Percentiles rank a stretch among this genome's conserved stretches.
Conservation (phyloP, 2,113 vertebrate genomes). For the Stictonetta naevosa region DNA sequence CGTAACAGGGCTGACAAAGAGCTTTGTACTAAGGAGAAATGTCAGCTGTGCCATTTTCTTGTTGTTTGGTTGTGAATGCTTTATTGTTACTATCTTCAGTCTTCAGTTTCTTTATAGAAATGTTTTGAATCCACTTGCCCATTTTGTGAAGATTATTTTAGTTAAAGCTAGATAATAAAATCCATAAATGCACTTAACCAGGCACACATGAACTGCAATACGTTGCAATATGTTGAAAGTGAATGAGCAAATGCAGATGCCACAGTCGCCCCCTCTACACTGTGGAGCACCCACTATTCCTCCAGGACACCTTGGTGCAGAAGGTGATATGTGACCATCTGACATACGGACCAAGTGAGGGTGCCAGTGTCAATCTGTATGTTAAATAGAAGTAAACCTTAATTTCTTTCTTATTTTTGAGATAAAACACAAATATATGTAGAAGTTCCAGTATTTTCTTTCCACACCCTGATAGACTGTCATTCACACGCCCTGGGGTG, state of each 20-base stretch:
- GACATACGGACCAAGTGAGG: neutral
- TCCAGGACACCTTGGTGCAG: neutral
- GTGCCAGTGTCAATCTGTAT: neutral
- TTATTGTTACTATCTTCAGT: neutral
- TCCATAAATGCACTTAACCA: neutral
- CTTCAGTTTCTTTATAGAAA: neutral
- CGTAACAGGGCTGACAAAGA: neutral
- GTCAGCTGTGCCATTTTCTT: neutral
- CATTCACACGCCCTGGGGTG: neutral
- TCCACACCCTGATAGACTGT: neutral
- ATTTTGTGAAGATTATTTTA: neutral
- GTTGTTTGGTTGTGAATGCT: neutral
- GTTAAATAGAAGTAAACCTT: neutral
- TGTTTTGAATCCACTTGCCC: neutral
- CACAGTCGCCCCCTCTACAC: neutral
- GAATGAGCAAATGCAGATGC: too few species aligned
- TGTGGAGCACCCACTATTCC: neutral
- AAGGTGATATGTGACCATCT: fast-evolving
- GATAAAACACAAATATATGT: neutral
- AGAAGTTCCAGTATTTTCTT: neutral
- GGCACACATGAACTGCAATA: neutral
- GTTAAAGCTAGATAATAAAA: neutral
- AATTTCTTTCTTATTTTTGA: neutral
- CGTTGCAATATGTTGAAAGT: neutral
- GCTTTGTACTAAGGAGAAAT: neutral